Conservation (phyloP, 2,888 invertebrate species). For the Lepetodrilus schrolli region DNA sequence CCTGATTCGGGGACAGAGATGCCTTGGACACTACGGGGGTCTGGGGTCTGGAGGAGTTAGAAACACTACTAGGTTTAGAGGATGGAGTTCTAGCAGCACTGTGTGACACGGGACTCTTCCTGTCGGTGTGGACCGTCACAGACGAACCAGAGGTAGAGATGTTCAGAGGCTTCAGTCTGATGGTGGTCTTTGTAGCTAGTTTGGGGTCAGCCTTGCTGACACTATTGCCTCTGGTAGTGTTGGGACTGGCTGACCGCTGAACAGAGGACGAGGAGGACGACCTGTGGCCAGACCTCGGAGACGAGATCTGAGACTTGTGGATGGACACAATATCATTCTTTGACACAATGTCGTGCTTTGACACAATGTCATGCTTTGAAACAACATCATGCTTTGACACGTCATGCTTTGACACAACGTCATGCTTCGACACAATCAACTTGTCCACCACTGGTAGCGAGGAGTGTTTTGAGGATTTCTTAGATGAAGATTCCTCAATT, state of each 20-base stretch:
- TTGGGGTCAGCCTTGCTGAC: constrained; percentile 64
- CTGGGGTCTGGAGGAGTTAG: background rate
- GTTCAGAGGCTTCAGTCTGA: constrained; percentile 80
- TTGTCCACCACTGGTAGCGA: constrained; percentile 36
- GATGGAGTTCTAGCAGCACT: background rate
- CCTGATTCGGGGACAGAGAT: background rate
- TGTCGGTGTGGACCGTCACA: constrained; percentile 26
- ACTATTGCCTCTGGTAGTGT: constrained; percentile 40
- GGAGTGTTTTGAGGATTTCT: constrained; percentile 27
- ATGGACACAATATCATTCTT: constrained; percentile 17
- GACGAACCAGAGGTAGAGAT: constrained; percentile 77
- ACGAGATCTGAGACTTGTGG: constrained; percentile 26
- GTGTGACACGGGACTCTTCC: background rate
- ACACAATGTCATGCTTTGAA: too few relatives aligned
- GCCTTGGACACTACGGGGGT: background rate
- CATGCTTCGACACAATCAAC: constrained; percentile 32
- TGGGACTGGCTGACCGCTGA: constrained; percentile 27
- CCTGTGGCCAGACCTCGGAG: constrained; percentile 46
- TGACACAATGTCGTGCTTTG: constrained; percentile 34
- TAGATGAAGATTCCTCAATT: constrained; percentile 5
- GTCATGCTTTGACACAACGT: constrained; percentile 28
- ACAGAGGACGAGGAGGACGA: constrained; percentile 44
- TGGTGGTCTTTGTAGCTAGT: constrained; percentile 64
- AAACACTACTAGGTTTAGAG: background rate
- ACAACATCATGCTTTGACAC: too few relatives aligned